Evolutionary conservation across 92 coral and sea anemone genomes (phyloP).

Genomic region (Epizoanthus ramosus): DNA sequence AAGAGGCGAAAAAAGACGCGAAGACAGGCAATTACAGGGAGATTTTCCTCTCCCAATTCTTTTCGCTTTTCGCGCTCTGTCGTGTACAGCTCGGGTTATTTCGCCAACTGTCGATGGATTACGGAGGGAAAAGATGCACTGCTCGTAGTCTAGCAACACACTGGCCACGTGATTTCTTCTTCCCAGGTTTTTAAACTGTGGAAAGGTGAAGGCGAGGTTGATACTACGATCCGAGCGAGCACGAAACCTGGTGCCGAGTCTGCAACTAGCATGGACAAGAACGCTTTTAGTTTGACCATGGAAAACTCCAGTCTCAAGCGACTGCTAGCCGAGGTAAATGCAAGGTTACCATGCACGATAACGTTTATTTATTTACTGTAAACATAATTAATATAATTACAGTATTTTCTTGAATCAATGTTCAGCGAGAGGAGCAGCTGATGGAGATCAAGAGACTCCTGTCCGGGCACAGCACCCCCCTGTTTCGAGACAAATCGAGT

Average conservation of each 20-base stretch:
- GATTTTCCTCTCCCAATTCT: no score
- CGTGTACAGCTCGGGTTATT: no score
- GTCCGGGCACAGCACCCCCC: constrained; percentile 25
- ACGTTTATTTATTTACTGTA: neutral
- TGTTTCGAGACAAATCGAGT: neutral
- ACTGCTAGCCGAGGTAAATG: constrained; percentile 56
- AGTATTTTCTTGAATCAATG: no score
- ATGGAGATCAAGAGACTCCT: constrained; percentile 70
- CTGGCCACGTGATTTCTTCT: neutral
- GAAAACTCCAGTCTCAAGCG: constrained; percentile 72
- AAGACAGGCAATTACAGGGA: no score
- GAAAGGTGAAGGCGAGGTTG: constrained; percentile 59
- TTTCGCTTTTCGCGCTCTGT: no score
- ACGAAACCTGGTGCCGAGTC: constrained; percentile 50
- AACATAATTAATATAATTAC: neutral
- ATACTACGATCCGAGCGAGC: constrained; percentile 52
- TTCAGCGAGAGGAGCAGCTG: constrained; percentile 64
- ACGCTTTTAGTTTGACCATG: constrained; percentile 58
- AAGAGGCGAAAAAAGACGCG: no score
- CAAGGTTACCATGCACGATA: no score
- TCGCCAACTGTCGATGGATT: no score
- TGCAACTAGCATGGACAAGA: constrained; percentile 48
- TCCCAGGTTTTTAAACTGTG: constrained; percentile 55
- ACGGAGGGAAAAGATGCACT: no score
- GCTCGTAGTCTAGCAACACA: neutral